Conservation (phyloP, 64 coral and sea anemone species). For the Pocillopora verrucosa region DNA sequence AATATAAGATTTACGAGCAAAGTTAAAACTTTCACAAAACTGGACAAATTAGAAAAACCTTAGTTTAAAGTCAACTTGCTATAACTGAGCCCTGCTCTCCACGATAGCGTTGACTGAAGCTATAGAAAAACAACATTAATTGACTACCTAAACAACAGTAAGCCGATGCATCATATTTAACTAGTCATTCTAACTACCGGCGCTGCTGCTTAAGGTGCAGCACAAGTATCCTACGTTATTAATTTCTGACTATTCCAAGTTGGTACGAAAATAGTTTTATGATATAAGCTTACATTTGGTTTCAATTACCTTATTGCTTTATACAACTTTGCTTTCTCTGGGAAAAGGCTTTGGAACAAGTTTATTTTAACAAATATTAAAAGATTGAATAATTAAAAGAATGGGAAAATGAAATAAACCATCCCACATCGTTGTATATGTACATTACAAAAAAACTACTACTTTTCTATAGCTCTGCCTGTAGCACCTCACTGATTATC, state of each 20-base stretch:
- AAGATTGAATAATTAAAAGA: neutral
- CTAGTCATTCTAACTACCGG: too few species aligned
- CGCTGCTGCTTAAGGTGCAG: neutral
- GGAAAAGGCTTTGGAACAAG: slow-evolving; percentile 10
- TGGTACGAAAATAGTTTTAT: neutral
- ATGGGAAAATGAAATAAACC: neutral
- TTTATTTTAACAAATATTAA: neutral
- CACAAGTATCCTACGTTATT: neutral
- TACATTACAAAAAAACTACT: neutral
- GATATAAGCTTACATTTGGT: neutral
- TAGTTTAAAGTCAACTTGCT: neutral
- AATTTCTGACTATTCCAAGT: neutral
- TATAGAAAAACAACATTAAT: neutral
- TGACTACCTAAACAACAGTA: neutral
- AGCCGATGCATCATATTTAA: neutral
- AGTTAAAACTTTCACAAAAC: slow-evolving; percentile 3
- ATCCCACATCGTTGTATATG: neutral
- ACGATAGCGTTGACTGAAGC: neutral
- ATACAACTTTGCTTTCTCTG: neutral
- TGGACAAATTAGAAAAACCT: neutral
- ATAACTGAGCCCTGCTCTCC: neutral
- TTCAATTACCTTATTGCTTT: neutral
- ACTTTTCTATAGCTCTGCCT: neutral
- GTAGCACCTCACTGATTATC: too few species aligned
- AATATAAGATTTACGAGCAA: neutral